Evolutionary conservation across 2,888 invertebrate genomes (phyloP).

Genomic region (Dicyrtoma fusca): DNA sequence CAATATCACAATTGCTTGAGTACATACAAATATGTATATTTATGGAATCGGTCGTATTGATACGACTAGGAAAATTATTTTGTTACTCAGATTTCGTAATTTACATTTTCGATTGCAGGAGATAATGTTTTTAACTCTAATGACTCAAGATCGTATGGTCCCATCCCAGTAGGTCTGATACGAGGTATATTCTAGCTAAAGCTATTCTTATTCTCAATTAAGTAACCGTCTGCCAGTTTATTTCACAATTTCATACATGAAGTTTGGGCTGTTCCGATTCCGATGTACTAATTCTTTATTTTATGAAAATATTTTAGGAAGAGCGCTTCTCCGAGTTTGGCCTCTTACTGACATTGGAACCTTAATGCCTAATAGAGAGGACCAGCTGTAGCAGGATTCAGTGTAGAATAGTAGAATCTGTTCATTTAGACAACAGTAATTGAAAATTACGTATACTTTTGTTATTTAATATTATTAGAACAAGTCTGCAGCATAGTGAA

Average conservation of each 20-base stretch:
- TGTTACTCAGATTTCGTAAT: too few relatives aligned
- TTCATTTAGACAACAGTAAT: too few relatives aligned
- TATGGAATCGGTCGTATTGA: too few relatives aligned
- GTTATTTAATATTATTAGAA: too few relatives aligned
- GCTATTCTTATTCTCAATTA: not conserved
- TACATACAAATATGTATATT: too few relatives aligned
- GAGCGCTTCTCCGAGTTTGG: slow-evolving; percentile 81
- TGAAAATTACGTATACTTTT: too few relatives aligned
- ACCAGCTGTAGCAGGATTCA: not conserved
- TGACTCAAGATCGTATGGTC: slow-evolving; percentile 85
- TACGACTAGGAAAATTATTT: not conserved
- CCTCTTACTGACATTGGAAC: slow-evolving; percentile 61
- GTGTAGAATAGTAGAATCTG: too few relatives aligned
- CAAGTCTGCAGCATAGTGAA: too few relatives aligned
- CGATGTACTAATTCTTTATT: not conserved
- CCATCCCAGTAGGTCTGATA: slow-evolving; percentile 83
- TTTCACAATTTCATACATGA: not conserved
- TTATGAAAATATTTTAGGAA: slow-evolving; percentile 62
- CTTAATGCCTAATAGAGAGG: slow-evolving; percentile 26
- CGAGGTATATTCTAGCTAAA: slow-evolving; percentile 58
- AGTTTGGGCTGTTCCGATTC: not conserved
- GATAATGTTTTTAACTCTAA: slow-evolving; percentile 83
- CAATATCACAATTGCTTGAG: too few relatives aligned
- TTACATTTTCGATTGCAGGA: slow-evolving; percentile 64
- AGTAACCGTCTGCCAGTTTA: not conserved